Percentiles rank a stretch among this genome's conserved stretches.
These are phyloP conservation scores for Corbicula japonica DNA, from an alignment of 2,888 invertebrate species.

Conservation along the genomic window DNA sequence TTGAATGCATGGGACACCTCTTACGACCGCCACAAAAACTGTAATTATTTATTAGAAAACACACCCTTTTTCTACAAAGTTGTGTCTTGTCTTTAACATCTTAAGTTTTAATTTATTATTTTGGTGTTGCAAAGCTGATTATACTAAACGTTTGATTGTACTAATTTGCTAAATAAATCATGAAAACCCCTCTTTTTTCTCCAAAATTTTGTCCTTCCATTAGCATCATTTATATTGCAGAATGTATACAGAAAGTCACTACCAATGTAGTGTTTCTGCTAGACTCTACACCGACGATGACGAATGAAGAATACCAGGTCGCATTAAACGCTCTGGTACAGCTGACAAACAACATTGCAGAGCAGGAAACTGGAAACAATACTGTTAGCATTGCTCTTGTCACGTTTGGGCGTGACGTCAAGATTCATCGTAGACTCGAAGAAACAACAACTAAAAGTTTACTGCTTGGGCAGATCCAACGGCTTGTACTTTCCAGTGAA, in stretches of 20 bases:
- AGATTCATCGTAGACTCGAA: slow-evolving; percentile 3
- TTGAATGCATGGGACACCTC: no score
- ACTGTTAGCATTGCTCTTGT: slow-evolving; percentile 9
- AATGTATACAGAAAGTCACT: slow-evolving; percentile 7
- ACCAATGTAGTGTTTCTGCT: slow-evolving; percentile 10
- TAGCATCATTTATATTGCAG: background rate
- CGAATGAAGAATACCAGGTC: background rate
- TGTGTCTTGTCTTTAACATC: background rate
- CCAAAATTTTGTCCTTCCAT: background rate
- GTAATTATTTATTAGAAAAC: no score
- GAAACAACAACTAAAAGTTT: background rate
- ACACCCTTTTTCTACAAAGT: background rate
- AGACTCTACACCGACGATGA: background rate
- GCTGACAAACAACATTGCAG: no score
- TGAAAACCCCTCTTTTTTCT: background rate
- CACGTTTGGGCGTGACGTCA: background rate
- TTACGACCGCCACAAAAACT: no score
- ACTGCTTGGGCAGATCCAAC: background rate
- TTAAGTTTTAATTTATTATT: background rate
- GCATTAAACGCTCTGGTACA: slow-evolving; percentile 10
- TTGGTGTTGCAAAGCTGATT: background rate
- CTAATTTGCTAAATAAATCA: background rate
- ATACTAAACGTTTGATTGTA: background rate
- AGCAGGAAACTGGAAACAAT: slow-evolving; percentile 11
- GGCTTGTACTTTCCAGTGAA: background rate